Evolutionary conservation across 2,888 invertebrate species (phyloP).

Genomic region (Cerceris rybyensis): DNA sequence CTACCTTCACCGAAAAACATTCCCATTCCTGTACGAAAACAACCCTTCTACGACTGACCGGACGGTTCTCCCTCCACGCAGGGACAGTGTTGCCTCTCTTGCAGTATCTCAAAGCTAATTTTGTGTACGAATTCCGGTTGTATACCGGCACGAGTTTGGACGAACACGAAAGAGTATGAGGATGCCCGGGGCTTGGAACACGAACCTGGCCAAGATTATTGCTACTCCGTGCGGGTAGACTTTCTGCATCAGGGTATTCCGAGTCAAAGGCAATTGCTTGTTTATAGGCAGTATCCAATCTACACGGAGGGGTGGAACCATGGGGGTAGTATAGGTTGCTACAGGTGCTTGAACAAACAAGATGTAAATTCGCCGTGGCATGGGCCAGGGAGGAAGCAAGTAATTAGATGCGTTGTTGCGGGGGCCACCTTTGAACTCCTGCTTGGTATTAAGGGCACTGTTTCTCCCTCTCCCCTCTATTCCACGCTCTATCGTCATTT

Average conservation of each 20-base stretch:
- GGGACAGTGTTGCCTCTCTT: background rate
- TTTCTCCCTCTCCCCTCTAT: conserved; percentile 41
- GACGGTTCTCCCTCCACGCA: background rate
- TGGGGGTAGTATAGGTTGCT: conserved; percentile 57
- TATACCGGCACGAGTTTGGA: conserved; percentile 6
- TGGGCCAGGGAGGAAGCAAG: conserved; percentile 74
- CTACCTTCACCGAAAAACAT: too few species aligned
- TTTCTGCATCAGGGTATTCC: conserved; percentile 49
- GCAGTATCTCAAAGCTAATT: conserved; percentile 6
- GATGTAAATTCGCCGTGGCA: conserved; percentile 77
- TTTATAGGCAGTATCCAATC: conserved; percentile 73
- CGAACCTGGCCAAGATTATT: conserved; percentile 62
- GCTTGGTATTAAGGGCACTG: conserved; percentile 72
- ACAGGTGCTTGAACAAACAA: conserved; percentile 78
- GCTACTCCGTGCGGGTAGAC: conserved; percentile 56
- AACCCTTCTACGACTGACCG: background rate
- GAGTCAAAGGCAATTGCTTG: conserved; percentile 71
- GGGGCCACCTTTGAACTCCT: conserved; percentile 77
- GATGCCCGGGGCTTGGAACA: conserved; percentile 42
- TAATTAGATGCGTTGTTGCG: conserved; percentile 80
- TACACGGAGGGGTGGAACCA: conserved; percentile 48
- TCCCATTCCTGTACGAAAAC: background rate
- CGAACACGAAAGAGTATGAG: conserved; percentile 20
- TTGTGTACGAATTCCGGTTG: background rate
- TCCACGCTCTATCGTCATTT: conserved; percentile 22